phyloP scores from a whole-genome alignment of 2,113 vertebrate species.

The Amia ocellicauda region DNA sequence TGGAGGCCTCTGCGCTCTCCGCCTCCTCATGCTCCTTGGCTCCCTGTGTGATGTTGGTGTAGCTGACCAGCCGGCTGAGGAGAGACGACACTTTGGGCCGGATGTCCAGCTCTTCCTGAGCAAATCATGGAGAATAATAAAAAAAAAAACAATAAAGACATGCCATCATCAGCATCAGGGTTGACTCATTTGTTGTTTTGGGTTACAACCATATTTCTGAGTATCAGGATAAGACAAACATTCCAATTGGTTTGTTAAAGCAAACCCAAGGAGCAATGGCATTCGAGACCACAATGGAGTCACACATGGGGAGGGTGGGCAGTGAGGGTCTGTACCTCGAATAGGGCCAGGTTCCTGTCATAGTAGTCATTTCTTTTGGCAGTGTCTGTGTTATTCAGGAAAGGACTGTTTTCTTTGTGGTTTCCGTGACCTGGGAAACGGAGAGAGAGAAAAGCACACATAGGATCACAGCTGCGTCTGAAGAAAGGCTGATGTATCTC shows the following conservation, averaged over 20 bases:
- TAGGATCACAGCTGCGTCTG: background rate
- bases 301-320: too few species aligned
- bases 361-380: constrained; percentile 86
- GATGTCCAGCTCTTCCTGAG: constrained; percentile 95
- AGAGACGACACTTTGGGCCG: constrained; percentile 94
- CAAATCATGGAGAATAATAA: constrained; percentile 28
- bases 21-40: constrained; percentile 95
- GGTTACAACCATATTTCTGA: too few species aligned
- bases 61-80: constrained; percentile 93
- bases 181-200: too few species aligned
- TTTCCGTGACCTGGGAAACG: constrained; percentile 76
- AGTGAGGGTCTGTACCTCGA: too few species aligned
- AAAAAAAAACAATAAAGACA: background rate
- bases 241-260: too few species aligned
- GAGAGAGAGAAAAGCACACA: background rate
- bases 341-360: constrained; percentile 92
- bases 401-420: constrained; percentile 91
- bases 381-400: constrained; percentile 75
- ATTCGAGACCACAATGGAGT: too few species aligned
- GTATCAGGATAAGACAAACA: too few species aligned
- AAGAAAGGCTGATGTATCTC: too few species aligned
- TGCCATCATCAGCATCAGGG: background rate
- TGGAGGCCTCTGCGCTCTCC: constrained; percentile 73
- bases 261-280: too few species aligned
- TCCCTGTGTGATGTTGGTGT: constrained; percentile 93